Base-by-base conservation (phyloP, 2,888 invertebrate genomes). In the Fissipunctia ypsillon region DNA sequence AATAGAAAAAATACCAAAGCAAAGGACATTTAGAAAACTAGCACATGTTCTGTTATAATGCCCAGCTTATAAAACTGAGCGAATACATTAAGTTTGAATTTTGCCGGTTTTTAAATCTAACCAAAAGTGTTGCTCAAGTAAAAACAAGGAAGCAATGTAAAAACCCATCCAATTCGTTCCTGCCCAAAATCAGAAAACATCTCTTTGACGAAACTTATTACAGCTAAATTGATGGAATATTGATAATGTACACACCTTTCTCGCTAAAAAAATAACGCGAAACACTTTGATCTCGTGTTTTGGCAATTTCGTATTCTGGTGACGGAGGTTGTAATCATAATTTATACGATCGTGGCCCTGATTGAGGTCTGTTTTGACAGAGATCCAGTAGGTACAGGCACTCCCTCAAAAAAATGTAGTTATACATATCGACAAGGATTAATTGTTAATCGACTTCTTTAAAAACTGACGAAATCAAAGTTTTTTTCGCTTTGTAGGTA, bases 321-420 rank as follows among this genome's bases (percentile, higher is more conserved):
- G 88, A 84, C 88, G 90, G 67, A 69, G 86, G 84, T 85, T 86
- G 87, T 90, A 91, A 92, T 92, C 92, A 91, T 88, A 90, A 90
- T 88, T 84, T 85, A 86, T 85, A 84, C 78, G 84, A 88, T 87
- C 84, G 82, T 71, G 75, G 57, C 77, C 81, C 78, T 85, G 84
- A 85, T 86, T 81, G 80, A 86, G 81, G 76, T 80, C 72, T 88
- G 87, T 88, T 88, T 88, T 83, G 83, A 78, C 74, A 78, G 77
- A 63, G 65, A 84, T 63, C 76, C 68, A 70, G 57, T n/a, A n/a
- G 7, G 78, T 68, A 74, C 31, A 35, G 35, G 35, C 25, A 35
- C n/a, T n/a, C 19, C 14, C 10, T 41, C 22, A 50, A 25, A 48
- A 31, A 50, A 0, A 57, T 73, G 7, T 38, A 38, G 7, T 0